Percentiles rank a stretch among this genome's conserved stretches.
phyloP scores from a whole-genome alignment of 2,888 invertebrate genomes.

The Tiliacea aurago region DNA sequence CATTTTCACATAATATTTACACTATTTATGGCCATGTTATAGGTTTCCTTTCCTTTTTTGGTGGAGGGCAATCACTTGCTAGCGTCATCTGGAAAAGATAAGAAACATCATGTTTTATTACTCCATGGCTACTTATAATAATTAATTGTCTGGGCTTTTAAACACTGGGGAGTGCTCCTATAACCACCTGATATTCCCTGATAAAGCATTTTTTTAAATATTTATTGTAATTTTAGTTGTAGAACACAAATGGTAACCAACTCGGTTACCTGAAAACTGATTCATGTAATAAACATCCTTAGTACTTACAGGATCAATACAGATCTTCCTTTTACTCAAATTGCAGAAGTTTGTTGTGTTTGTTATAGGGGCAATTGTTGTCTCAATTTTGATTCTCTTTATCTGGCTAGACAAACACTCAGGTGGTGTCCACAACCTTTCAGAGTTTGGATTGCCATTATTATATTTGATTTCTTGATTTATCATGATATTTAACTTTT shows the following conservation, averaged over 20 bases:
- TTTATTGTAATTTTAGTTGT: background rate
- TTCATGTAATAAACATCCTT: background rate
- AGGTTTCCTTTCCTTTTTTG: conserved; percentile 80
- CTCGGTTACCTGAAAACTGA: background rate
- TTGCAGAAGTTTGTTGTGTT: conserved; percentile 58
- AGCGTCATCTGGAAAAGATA: conserved; percentile 72
- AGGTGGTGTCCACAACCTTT: conserved; percentile 81
- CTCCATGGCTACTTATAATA: background rate
- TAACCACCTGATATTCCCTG: background rate
- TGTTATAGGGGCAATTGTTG: conserved; percentile 38
- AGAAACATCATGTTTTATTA: conserved; percentile 5
- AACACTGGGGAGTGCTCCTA: background rate
- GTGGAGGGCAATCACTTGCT: conserved; percentile 74
- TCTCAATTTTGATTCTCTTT: conserved; percentile 84
- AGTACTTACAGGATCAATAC: conserved; percentile 79
- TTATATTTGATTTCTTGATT: conserved; percentile 64
- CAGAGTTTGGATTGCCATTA: conserved; percentile 64
- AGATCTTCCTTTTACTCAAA: conserved; percentile 80
- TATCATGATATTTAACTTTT: conserved; percentile 65
- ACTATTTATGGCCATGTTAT: conserved; percentile 84
- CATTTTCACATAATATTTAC: background rate
- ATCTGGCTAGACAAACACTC: conserved; percentile 82
- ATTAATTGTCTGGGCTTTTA: background rate
- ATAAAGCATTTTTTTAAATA: background rate
- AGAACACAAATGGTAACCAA: background rate